phyloP scores from a whole-genome alignment of 2,888 invertebrate genomes.

The Apotomis betuletana region DNA sequence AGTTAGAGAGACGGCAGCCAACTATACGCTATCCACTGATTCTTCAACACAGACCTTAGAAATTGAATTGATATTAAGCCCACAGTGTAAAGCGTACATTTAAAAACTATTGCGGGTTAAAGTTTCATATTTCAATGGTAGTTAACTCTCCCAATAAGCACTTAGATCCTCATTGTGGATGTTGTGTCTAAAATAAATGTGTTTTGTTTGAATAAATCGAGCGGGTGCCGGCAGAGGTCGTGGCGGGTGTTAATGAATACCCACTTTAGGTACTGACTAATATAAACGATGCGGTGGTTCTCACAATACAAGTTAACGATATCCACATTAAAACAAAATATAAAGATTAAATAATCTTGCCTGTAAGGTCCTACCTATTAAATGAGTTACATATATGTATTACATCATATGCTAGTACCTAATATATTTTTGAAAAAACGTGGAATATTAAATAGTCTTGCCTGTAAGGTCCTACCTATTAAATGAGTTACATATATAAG shows the following conservation, averaged over 20 bases:
- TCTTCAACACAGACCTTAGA: slow-evolving; percentile 30
- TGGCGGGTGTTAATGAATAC: slow-evolving; percentile 68
- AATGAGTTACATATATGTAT: no score
- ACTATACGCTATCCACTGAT: slow-evolving; percentile 47
- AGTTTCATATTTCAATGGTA: slow-evolving; percentile 48
- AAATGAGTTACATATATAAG: no score
- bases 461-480: no score
- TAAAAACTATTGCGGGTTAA: slow-evolving; percentile 1
- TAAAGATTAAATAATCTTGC: no score
- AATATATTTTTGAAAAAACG: no score
- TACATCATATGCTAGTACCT: no score
- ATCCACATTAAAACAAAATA: slow-evolving; percentile 2
- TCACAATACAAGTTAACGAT: neutral
- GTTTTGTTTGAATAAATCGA: slow-evolving; percentile 77
- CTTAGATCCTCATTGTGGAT: slow-evolving; percentile 68
- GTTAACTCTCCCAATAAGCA: slow-evolving; percentile 66
- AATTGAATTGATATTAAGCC: slow-evolving; percentile 10
- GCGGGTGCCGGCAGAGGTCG: slow-evolving; percentile 59
- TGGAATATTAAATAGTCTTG: no score
- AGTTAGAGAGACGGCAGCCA: slow-evolving; percentile 46
- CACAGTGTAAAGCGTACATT: slow-evolving; percentile 51
- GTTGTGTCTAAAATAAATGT: slow-evolving; percentile 69
- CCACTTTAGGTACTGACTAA: slow-evolving; percentile 48
- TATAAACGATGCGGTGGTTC: slow-evolving; percentile 37
- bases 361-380: no score